A percentile compares a stretch with the other conserved stretches of the same genome.
Conservation (phyloP, 23 tunicate species). For the Ascidia mentula region DNA sequence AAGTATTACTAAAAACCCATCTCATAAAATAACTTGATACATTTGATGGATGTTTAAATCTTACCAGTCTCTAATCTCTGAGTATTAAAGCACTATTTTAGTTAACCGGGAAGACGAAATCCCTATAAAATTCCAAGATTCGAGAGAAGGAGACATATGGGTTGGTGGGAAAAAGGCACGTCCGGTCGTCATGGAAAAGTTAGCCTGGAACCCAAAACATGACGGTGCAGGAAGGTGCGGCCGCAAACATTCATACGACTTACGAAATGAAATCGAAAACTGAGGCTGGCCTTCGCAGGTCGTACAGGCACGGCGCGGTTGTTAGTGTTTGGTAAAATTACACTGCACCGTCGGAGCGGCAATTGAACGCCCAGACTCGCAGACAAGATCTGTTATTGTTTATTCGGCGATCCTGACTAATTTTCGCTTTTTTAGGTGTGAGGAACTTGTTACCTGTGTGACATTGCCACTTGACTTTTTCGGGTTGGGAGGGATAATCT, state of each 20-base stretch:
- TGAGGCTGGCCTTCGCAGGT: background rate
- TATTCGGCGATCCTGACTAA: background rate
- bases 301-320: background rate
- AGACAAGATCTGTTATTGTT: background rate
- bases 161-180: background rate
- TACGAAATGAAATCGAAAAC: conserved; percentile 2
- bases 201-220: background rate
- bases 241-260: background rate
- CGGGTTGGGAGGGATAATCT: background rate
- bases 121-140: no score
- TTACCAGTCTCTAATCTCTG: no score
- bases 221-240: background rate
- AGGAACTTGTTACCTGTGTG: background rate
- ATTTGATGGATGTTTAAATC: no score
- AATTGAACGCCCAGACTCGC: background rate
- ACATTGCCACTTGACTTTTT: background rate
- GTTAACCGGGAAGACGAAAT: no score
- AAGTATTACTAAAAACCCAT: no score
- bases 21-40: no score
- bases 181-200: conserved; percentile 26
- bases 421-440: background rate
- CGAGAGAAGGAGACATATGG: background rate
- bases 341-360: background rate
- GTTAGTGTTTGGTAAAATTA: background rate
- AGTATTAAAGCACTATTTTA: no score